Evolutionary conservation across 37 sponge, comb jelly and placozoan species (phyloP), one percentile per base, ranked within the genome.

Genomic region (Mnemiopsis leidyi): DNA sequence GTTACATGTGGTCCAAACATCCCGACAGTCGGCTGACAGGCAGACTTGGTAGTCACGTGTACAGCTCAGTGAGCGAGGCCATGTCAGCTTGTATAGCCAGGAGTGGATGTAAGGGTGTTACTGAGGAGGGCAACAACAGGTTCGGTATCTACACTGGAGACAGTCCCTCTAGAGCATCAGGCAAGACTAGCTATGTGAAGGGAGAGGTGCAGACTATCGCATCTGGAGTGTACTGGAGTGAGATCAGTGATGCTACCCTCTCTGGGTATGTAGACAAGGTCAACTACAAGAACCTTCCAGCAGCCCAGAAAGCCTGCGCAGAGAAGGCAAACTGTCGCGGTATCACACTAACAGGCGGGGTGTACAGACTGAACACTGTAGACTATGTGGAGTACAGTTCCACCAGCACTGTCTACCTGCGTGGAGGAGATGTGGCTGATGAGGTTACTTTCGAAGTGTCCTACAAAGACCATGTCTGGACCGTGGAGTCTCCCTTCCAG

Each of bases 171-270:
- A 18, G 30, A 28, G 75, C 75, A n/a, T 29, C 26, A 3, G 75
- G 75, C 26, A 71, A 71, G 75, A 71, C 75, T 71, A 23, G 75
- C 75, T 71, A 29, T 28, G 75, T 71, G n/a, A 71, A 71, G 75
- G 75, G 75, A 71, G 25, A n/a, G 20, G 75, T 28, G n/a, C 30
- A 71, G 30, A 71, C 75, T 25, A 71, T 28, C 30, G 75, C 30
- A 13, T 71, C 75, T 23, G 75, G 75, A 29, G n/a, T 71, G n/a
- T 18, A 71, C 30, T 71, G 75, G 75, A 29, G 30, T 18, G 75
- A 71, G 75, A 28, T 71, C 30, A 71, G n/a, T 18, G 75, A 71
- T 18, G 75, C 21, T 23, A 29, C 75, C 3, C 75, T 71, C 3
- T 23, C 21, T 28, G 75, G 75, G n/a, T 71, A 71, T 25, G 75